These are phyloP conservation scores for Ictidomys tridecemlineatus DNA, from an alignment of 2,113 vertebrate genomes.

Conservation along the genomic window DNA sequence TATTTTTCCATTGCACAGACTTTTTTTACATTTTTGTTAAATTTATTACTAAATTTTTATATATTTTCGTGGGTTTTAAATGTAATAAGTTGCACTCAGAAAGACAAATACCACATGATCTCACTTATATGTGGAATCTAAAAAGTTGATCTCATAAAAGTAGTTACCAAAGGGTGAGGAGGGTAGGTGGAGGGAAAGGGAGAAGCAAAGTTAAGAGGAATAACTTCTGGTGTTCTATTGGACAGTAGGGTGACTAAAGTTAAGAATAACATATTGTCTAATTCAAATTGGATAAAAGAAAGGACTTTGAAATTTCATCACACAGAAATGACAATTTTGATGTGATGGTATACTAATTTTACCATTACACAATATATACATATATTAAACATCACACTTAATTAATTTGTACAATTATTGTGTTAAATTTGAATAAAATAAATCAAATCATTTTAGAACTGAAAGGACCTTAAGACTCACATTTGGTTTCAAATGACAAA, in stretches of 20 bases:
- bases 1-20: neutral
- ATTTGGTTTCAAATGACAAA: neutral
- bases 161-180: neutral
- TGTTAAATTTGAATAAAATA: neutral
- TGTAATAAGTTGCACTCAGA: neutral
- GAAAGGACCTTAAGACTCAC: neutral
- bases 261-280: neutral
- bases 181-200: neutral
- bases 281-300: neutral
- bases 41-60: neutral
- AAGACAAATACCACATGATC: neutral
- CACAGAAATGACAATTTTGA: neutral
- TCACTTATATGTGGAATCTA: neutral
- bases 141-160: neutral
- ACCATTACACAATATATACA: neutral
- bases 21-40: neutral
- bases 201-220: neutral
- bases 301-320: neutral
- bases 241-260: neutral
- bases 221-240: neutral
- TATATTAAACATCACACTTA: neutral
- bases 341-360: neutral
- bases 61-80: neutral
- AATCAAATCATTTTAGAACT: neutral
- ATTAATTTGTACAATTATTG: neutral